These are phyloP conservation scores for Lasioglossum albipes DNA, from an alignment of 1,140 invertebrate genomes.

Conservation along the genomic window DNA sequence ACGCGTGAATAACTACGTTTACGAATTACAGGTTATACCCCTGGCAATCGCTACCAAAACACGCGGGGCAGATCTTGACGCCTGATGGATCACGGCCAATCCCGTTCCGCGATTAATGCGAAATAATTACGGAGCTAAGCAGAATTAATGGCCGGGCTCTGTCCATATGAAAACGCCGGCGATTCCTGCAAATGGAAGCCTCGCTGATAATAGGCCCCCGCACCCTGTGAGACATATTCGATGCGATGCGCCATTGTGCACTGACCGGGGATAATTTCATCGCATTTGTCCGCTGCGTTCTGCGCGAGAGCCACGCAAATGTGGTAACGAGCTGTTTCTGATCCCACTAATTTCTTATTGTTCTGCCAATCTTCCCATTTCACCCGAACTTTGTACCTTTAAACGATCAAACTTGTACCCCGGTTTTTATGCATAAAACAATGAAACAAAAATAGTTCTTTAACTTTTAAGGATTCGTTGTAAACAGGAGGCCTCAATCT, in stretches of 20 bases:
- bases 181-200: slow-evolving; percentile 39
- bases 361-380: not conserved
- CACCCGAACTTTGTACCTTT: not conserved
- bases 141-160: slow-evolving; percentile 52
- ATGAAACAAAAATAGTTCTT: too few species aligned
- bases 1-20: not conserved
- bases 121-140: slow-evolving; percentile 60
- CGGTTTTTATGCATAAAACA: too few species aligned
- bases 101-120: slow-evolving; percentile 54
- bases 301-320: not conserved
- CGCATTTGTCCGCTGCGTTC: not conserved
- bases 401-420: too few species aligned
- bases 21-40: not conserved
- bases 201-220: not conserved
- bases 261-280: slow-evolving; percentile 34
- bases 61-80: slow-evolving; percentile 31
- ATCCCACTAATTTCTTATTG: slow-evolving; percentile 33
- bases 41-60: not conserved
- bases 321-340: slow-evolving; percentile 28
- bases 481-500: too few species aligned
- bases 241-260: slow-evolving; percentile 21
- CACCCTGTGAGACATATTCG: slow-evolving; percentile 7
- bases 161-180: slow-evolving; percentile 46
- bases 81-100: slow-evolving; percentile 55
- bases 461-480: too few species aligned